Percentiles rank a stretch among this genome's conserved stretches.
phyloP scores from a whole-genome alignment of 2,888 invertebrate species.

The Gari tellinella region DNA sequence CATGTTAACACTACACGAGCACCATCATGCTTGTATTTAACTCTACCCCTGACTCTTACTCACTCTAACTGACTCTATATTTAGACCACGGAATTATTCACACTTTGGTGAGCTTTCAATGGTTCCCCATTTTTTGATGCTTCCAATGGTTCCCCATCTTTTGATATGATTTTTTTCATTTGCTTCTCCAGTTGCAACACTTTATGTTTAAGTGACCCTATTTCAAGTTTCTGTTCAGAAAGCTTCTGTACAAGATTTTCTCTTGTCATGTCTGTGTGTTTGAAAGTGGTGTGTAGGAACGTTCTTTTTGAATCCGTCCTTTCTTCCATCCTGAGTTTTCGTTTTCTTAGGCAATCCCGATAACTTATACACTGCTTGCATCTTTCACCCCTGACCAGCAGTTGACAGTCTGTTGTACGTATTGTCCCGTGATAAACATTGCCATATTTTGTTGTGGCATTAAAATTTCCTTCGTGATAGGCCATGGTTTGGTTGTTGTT shows the following conservation, averaged over 20 bases:
- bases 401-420: conserved; percentile 5
- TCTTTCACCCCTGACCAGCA: conserved; percentile 7
- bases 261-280: conserved; percentile 12
- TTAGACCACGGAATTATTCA: no score
- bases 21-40: no score
- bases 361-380: conserved; percentile 10
- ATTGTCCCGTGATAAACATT: conserved; percentile 20
- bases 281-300: neutral
- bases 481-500: conserved; percentile 7
- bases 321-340: neutral
- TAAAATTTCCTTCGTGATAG: conserved; percentile 30
- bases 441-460: neutral
- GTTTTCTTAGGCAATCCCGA: neutral
- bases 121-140: no score
- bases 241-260: conserved; percentile 8
- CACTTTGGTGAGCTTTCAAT: no score
- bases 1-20: no score
- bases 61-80: no score
- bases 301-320: neutral
- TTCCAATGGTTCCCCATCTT: no score
- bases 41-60: no score
- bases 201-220: conserved; percentile 10
- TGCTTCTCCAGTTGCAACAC: conserved; percentile 4
- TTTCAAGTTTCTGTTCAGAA: conserved; percentile 18
- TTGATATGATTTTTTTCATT: no score